Base-by-base conservation (phyloP, 2,113 vertebrate genomes). In the Cromileptes altivelis region DNA sequence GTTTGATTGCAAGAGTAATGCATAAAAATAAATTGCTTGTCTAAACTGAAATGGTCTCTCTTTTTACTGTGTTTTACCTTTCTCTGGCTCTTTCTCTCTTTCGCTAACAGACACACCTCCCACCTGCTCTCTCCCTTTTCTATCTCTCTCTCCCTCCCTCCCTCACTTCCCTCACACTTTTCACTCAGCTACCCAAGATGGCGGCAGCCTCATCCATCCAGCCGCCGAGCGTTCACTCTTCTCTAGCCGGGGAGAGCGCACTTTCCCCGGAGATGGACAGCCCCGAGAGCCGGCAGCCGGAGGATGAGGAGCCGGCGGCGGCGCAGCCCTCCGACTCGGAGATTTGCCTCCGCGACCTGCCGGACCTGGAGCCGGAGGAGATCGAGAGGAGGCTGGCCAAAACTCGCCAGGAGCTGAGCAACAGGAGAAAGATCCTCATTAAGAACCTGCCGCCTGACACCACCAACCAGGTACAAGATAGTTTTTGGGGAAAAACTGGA, bases 391-490 rank as follows among this genome's bases (percentile, higher is more conserved):
- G 98, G 57, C 91, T 98, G 89, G 96, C 96, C 89, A 95, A 94
- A 95, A 98, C 97, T 89, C 96, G 94, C 37, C 90, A 95, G 74
- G 97, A 98, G 91, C 97, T 98, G 93, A 96, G 96, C 95, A 99
- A 99, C 96, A 96, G 98, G 93, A 96, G 98, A 91, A 99, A 99
- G 89, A 97, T 99, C 80, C 95, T 99, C 75, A 96, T 99, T 56
- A 96, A 96, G 92, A 98, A 98, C 95, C 96, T 99, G 93, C 97
- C 97, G 57, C 94, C 94, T 25, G 97, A 98, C 94, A 95, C 97
- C 87, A 96, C 90, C 78, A 97, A 96, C 96, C 98, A 98, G 98
- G 97, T 98, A 92, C 62, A 1, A n/a, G 53, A 7, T 19, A 58
- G 53, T 61, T 65, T 3, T 30, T 17, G 15, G 6, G 33, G 33